Evolutionary conservation across 2,113 vertebrate species (phyloP).

Genomic region (Aix galericulata): DNA sequence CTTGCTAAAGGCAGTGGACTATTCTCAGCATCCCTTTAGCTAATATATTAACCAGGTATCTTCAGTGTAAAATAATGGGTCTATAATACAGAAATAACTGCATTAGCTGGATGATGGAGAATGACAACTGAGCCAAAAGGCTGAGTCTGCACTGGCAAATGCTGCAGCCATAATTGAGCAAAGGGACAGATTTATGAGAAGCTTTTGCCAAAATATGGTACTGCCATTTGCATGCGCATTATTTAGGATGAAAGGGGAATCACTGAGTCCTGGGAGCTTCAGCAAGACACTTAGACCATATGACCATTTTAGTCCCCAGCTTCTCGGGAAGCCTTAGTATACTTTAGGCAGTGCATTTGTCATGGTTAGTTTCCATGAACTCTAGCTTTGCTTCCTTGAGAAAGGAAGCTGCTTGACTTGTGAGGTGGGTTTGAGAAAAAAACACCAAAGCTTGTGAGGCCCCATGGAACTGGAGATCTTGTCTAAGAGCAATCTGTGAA

Average conservation of each 20-base stretch:
- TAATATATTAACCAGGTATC: constrained; percentile 12
- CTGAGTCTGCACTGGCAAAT: background rate
- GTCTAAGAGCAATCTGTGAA: background rate
- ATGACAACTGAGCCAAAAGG: constrained; percentile 14
- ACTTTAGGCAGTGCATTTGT: background rate
- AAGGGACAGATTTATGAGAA: background rate
- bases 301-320: background rate
- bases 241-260: background rate
- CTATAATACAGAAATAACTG: constrained; percentile 13
- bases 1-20: background rate
- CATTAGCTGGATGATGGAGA: constrained; percentile 22
- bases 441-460: background rate
- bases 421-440: background rate
- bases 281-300: background rate
- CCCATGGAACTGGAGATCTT: background rate
- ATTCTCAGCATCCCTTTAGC: constrained; percentile 5
- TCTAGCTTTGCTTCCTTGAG: background rate
- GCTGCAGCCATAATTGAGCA: background rate
- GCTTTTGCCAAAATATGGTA: background rate
- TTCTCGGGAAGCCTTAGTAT: background rate
- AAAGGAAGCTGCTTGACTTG: background rate
- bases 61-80: constrained; percentile 18
- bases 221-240: background rate
- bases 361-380: background rate
- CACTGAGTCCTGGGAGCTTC: background rate